Percentiles rank a stretch among this genome's conserved stretches.
Evolutionary conservation across 2,797 vertebrate genomes (phyloP).

Genomic region (Monodelphis domestica): DNA sequence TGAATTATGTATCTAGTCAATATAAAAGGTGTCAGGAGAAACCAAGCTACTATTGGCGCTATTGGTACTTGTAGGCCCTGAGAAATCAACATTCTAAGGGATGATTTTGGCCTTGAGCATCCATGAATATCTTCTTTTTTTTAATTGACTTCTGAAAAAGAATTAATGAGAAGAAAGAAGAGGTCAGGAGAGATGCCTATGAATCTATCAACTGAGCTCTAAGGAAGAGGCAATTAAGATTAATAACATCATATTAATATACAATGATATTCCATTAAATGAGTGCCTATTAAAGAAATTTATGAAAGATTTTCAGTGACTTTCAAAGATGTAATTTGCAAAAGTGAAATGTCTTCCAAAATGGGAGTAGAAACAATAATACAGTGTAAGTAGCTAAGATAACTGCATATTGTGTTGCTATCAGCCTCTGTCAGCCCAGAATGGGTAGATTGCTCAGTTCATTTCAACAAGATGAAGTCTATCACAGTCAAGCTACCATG

Average conservation of each 20-base stretch:
- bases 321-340: neutral
- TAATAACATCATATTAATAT: slow-evolving; percentile 40
- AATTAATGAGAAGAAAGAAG: slow-evolving; percentile 47
- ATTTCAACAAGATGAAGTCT: neutral
- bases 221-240: slow-evolving; percentile 57
- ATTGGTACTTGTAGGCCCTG: slow-evolving; percentile 46
- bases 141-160: slow-evolving; percentile 53
- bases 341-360: neutral
- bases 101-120: neutral
- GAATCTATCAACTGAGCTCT: slow-evolving; percentile 46
- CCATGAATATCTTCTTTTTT: slow-evolving; percentile 38
- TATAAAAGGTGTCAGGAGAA: slow-evolving; percentile 40
- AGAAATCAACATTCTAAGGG: slow-evolving; percentile 37
- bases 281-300: slow-evolving; percentile 34
- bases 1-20: slow-evolving; percentile 52
- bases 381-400: neutral
- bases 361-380: neutral
- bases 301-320: slow-evolving; percentile 18
- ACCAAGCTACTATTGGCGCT: slow-evolving; percentile 29
- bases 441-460: neutral
- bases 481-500: neutral
- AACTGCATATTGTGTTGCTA: neutral
- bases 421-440: no score
- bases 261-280: slow-evolving; percentile 46
- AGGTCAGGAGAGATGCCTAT: slow-evolving; percentile 36